phyloP scores from a whole-genome alignment of 2,797 vertebrate species.

The Hippoglossus hippoglossus region DNA sequence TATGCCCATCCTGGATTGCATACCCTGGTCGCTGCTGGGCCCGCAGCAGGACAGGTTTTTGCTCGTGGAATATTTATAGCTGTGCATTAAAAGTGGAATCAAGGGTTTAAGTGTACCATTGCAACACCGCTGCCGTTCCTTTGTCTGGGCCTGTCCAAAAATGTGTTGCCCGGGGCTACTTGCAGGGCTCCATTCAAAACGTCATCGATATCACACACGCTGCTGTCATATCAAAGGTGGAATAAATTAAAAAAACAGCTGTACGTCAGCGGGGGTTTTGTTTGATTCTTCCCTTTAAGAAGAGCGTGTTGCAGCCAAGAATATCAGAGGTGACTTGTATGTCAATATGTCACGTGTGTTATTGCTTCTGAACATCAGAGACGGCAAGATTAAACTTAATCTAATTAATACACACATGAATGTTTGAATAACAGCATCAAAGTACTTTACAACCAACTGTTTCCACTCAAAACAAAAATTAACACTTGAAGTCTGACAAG shows the following conservation, averaged over 20 bases:
- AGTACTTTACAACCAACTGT: not conserved
- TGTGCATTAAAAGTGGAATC: constrained; percentile 86
- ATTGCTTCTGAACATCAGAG: constrained; percentile 5
- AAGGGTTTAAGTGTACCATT: constrained; percentile 84
- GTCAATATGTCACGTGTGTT: not conserved
- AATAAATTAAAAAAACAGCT: constrained; percentile 57
- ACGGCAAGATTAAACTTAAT: not conserved
- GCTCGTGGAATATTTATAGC: constrained; percentile 87
- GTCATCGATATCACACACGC: constrained; percentile 69
- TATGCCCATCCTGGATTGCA: constrained; percentile 65
- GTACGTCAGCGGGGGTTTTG: constrained; percentile 31
- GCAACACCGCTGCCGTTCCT: constrained; percentile 78
- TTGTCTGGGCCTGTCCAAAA: constrained; percentile 87
- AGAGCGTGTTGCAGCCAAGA: constrained; percentile 12
- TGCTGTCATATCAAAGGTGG: constrained; percentile 63
- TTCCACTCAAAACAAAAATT: not conserved
- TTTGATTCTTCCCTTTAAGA: constrained; percentile 35
- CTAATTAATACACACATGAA: constrained; percentile 1
- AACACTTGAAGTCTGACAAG: not conserved
- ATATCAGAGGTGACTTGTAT: constrained; percentile 16
- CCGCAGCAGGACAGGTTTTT: constrained; percentile 81
- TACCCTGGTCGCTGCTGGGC: constrained; percentile 70
- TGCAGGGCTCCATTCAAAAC: constrained; percentile 67
- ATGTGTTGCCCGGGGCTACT: constrained; percentile 81
- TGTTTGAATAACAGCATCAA: constrained; percentile 17